Evolutionary conservation across 1,140 invertebrate genomes (phyloP).

Genomic region (Gonioctena quinquepunctata): DNA sequence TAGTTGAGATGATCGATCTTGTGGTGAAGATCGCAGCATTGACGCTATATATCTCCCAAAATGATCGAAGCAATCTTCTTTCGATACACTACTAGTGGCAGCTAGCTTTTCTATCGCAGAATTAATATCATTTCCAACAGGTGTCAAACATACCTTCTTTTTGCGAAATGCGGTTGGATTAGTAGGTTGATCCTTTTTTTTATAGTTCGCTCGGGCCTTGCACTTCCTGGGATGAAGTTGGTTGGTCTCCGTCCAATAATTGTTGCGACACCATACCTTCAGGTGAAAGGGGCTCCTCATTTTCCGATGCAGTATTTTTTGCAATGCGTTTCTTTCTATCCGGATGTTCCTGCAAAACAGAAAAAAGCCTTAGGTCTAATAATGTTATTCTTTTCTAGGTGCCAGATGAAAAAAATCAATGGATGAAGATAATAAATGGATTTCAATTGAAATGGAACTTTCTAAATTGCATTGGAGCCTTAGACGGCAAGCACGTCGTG

Average conservation of each 20-base stretch:
- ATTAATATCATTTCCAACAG: constrained; percentile 22
- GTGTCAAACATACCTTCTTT: constrained; percentile 18
- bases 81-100: background rate
- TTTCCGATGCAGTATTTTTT: constrained; percentile 26
- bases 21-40: constrained; percentile 10
- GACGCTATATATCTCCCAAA: constrained; percentile 21
- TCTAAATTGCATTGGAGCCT: constrained; percentile 54
- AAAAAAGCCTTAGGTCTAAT: constrained; percentile 3
- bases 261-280: constrained; percentile 7
- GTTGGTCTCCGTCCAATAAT: constrained; percentile 18
- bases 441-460: constrained; percentile 47
- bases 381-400: constrained; percentile 20
- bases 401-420: constrained; percentile 18
- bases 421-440: constrained; percentile 18
- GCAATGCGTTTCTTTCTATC: constrained; percentile 14
- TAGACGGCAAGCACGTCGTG: constrained; percentile 53
- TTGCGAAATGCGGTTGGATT: background rate
- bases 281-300: constrained; percentile 11
- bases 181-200: constrained; percentile 20
- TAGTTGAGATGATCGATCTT: constrained; percentile 5
- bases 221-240: too few species aligned
- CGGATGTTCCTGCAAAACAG: constrained; percentile 18
- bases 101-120: constrained; percentile 21
- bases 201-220: constrained; percentile 14
- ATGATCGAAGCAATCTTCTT: constrained; percentile 26